Evolutionary conservation across 2,797 vertebrate genomes (phyloP), one percentile per base, ranked within the genome.

Genomic region (Dicrostonyx torquatus): DNA sequence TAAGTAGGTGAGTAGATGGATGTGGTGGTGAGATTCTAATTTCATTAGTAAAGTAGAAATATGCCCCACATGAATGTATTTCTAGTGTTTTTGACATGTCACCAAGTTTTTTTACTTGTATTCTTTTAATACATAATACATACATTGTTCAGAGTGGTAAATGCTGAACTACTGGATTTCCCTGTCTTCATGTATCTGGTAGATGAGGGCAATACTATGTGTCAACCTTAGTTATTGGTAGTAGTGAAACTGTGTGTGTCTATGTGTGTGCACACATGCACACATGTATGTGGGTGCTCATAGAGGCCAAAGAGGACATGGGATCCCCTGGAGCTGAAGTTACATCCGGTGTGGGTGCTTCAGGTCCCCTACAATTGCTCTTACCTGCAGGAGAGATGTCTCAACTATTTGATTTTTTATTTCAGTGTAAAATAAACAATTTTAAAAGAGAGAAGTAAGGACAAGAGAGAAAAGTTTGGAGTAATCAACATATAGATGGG

Each of bases 31-130:
- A 48, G 58, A 84, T 14, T 91, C 60, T 43, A 64, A 29, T 93
- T 93, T 90, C 62, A 26, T 93, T 95, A 64, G 26, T 87, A 77
- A 87, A 80, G 20, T 79, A 84, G 53, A 91, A 95, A 64, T 87
- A 14, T n/a, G 43, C 62, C 1, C 4, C n/a, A 88, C 60, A 37
- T 34, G 82, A 45, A 50, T 87, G 8, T 58, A 50, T 79, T 70
- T 62, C 64, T 93, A 40, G 53, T 80, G n/a, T 75, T 86, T 93
- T 77, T 64, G 76, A 64, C 4, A 58, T 76, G 50, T 8, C 34
- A 53, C 58, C 37, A 68, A 20, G 43, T 75, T 89, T 87, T 87
- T 68, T 92, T 53, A 85, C 15, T 73, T 66, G 34, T 91, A n/a
- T 26, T 68, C 79, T 26, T 5, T 96, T 64, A 90, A 68, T 75